Evolutionary conservation across 2,113 vertebrate species (phyloP).

Genomic region (Mastomys natalensis): DNA sequence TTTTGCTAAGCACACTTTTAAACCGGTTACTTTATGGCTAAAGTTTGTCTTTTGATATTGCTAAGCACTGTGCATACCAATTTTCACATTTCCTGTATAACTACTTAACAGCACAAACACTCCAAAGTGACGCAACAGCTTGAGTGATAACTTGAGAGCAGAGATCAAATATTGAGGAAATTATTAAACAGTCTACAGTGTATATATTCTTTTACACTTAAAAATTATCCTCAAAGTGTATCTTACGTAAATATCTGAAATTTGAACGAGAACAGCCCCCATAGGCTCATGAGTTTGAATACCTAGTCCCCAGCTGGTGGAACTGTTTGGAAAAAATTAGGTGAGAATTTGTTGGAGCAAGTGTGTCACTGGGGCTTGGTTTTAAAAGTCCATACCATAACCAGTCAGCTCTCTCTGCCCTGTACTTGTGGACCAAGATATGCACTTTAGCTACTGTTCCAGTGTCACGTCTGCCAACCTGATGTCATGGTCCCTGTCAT

Average conservation of each 20-base stretch:
- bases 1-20: conserved; percentile 12
- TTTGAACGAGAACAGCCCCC: not conserved
- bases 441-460: not conserved
- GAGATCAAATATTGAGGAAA: not conserved
- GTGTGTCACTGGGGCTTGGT: not conserved
- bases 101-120: conserved; percentile 15
- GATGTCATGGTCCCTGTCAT: not conserved
- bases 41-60: conserved; percentile 10
- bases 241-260: not conserved
- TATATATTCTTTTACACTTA: not conserved
- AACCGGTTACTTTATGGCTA: not conserved
- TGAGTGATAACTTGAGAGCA: conserved; percentile 22
- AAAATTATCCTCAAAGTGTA: conserved; percentile 5
- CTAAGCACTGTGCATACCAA: not conserved
- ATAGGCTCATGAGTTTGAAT: not conserved
- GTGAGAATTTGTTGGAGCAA: not conserved
- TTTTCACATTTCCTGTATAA: conserved; percentile 48
- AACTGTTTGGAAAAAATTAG: not conserved
- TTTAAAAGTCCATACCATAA: not conserved
- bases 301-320: not conserved
- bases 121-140: conserved; percentile 21
- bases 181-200: not conserved
- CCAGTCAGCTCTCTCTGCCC: not conserved
- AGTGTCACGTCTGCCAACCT: not conserved
- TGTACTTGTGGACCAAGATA: not conserved